phyloP scores from a whole-genome alignment of 2,888 invertebrate species.

The Drosophila yooni region DNA sequence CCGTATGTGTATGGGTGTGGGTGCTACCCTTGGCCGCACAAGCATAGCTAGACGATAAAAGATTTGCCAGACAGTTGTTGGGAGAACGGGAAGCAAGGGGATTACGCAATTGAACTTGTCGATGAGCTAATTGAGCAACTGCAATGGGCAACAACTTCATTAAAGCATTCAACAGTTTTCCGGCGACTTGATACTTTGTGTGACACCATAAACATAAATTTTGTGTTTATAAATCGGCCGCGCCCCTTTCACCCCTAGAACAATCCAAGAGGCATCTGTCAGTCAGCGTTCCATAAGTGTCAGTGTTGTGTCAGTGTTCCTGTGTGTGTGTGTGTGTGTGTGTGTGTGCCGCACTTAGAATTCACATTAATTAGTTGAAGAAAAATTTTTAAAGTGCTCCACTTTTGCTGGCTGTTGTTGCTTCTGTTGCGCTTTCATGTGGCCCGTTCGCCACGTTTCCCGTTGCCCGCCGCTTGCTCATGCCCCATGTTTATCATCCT shows the following conservation, averaged over 20 bases:
- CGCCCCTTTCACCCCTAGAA: conserved; percentile 6
- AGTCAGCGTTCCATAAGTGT: conserved; percentile 5
- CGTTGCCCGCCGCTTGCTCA: conserved; percentile 1
- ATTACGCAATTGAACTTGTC: conserved; percentile 56
- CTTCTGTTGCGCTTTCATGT: conserved; percentile 45
- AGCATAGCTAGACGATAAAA: conserved; percentile 16
- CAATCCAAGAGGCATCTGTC: conserved; percentile 20
- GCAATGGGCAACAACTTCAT: conserved; percentile 12
- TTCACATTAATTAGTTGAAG: conserved; percentile 66
- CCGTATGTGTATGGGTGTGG: conserved; percentile 1
- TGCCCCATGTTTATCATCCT: conserved; percentile 40
- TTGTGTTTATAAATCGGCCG: conserved; percentile 29
- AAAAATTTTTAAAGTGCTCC: conserved; percentile 65
- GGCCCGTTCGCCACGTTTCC: conserved; percentile 12
- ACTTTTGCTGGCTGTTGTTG: conserved; percentile 37
- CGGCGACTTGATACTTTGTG: conserved; percentile 10
- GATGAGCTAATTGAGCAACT: conserved; percentile 44
- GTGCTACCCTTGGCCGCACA: conserved; percentile 44
- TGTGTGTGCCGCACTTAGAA: conserved; percentile 54
- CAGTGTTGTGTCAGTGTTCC: background rate
- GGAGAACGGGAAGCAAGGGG: background rate
- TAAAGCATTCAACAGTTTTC: conserved; percentile 24
- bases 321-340: background rate
- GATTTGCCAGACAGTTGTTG: conserved; percentile 24
- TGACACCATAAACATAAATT: conserved; percentile 28